Conservation (phyloP, 1,140 invertebrate species). For the Drosophila micromelanica region DNA sequence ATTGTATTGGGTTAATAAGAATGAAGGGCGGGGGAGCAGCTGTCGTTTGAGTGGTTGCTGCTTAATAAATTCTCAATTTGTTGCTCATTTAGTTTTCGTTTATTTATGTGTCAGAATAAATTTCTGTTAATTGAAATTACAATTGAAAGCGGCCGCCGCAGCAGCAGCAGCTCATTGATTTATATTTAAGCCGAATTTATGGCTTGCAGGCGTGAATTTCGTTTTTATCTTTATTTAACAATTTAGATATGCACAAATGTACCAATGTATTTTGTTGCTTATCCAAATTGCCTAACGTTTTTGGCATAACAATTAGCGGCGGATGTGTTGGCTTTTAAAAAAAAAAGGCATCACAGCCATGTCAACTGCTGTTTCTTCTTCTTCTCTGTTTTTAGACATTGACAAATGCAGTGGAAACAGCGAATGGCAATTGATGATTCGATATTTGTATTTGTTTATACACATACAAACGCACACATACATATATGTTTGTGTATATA, state of each 20-base stretch:
- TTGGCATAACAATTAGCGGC: constrained; percentile 69
- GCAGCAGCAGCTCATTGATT: constrained; percentile 44
- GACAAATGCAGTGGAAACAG: constrained; percentile 53
- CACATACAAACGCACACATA: background rate
- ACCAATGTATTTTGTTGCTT: constrained; percentile 20
- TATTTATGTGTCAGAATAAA: constrained; percentile 64
- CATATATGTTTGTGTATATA: background rate
- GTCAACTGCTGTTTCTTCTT: constrained; percentile 18
- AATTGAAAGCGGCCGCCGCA: constrained; percentile 44
- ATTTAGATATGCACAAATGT: constrained; percentile 9
- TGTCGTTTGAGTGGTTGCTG: background rate
- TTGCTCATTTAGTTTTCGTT: constrained; percentile 47
- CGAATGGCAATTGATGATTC: constrained; percentile 39
- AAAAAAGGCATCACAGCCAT: constrained; percentile 22
- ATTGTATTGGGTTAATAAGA: constrained; percentile 49
- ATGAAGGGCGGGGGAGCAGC: background rate
- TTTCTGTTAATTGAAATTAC: constrained; percentile 68
- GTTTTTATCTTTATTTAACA: constrained; percentile 31
- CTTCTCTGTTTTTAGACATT: constrained; percentile 41
- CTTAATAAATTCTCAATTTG: constrained; percentile 52
- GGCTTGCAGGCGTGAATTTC: constrained; percentile 42
- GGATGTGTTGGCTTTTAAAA: constrained; percentile 35
- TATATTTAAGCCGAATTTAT: constrained; percentile 63
- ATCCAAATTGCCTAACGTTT: constrained; percentile 55
- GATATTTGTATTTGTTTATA: constrained; percentile 15